These are phyloP conservation scores for Neuroterus valhalla DNA, from an alignment of 1,140 invertebrate genomes.

Conservation along the genomic window DNA sequence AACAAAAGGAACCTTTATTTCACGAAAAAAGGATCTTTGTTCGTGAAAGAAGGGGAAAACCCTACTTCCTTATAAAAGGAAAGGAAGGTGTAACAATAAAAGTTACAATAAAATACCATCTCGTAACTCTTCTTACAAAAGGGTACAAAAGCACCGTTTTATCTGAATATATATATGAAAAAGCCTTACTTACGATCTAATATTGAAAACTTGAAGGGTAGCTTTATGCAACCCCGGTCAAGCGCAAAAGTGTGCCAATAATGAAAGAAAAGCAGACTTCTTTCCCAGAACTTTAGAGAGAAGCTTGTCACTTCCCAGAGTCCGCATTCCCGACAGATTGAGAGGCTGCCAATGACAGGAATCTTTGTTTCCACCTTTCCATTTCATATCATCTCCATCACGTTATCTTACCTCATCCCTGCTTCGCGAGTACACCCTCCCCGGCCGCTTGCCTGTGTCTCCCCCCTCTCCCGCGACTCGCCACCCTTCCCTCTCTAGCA, in stretches of 20 bases:
- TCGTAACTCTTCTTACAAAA: not conserved
- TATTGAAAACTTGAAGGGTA: not conserved
- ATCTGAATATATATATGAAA: not conserved
- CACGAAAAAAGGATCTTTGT: too few species aligned
- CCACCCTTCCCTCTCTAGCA: too few species aligned
- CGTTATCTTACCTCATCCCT: constrained; percentile 33
- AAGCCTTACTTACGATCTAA: not conserved
- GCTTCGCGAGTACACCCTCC: constrained; percentile 17
- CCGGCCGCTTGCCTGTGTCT: too few species aligned
- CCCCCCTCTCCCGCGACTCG: not conserved
- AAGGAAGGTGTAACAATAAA: constrained; percentile 5
- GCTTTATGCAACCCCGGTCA: not conserved
- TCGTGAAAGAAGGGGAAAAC: too few species aligned
- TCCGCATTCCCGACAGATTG: constrained; percentile 52
- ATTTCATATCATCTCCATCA: constrained; percentile 35
- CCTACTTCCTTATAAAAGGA: not conserved
- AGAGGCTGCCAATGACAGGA: constrained; percentile 69
- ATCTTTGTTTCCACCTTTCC: constrained; percentile 65
- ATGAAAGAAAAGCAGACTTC: constrained; percentile 38
- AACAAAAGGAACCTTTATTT: too few species aligned
- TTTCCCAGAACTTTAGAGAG: constrained; percentile 48
- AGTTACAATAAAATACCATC: not conserved
- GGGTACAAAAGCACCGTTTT: not conserved
- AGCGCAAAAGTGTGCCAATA: not conserved
- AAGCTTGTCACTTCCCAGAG: constrained; percentile 56